These are phyloP conservation scores for Orientallactaga sibirica DNA, from an alignment of 2,797 vertebrate species.

Conservation along the genomic window DNA sequence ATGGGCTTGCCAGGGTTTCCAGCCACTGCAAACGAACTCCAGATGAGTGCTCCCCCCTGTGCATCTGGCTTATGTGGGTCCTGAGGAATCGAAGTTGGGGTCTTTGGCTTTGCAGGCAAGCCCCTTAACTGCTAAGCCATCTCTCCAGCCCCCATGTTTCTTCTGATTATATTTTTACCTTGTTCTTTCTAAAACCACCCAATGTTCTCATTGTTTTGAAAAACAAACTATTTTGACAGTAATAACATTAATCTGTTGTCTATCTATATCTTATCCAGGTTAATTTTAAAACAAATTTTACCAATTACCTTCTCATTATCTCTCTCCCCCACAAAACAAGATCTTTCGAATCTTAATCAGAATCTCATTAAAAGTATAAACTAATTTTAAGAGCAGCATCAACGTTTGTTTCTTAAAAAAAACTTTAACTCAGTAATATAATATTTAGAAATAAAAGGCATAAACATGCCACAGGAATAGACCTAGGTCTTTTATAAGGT, in stretches of 20 bases:
- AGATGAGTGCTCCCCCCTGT: too few species aligned
- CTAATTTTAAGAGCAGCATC: conserved; percentile 1
- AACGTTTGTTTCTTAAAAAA: conserved; percentile 5
- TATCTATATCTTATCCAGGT: not conserved
- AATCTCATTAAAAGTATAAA: conserved; percentile 38
- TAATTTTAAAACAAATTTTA: conserved; percentile 29
- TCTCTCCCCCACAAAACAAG: not conserved
- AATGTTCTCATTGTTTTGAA: conserved; percentile 31
- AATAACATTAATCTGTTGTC: not conserved
- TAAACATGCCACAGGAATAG: too few species aligned
- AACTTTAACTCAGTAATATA: not conserved
- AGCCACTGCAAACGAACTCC: too few species aligned
- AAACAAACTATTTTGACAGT: conserved; percentile 24
- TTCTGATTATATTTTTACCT: not conserved
- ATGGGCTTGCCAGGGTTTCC: too few species aligned
- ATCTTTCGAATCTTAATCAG: not conserved
- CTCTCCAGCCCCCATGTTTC: too few species aligned
- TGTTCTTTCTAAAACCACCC: conserved; percentile 29
- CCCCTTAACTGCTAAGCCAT: too few species aligned
- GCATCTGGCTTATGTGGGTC: too few species aligned
- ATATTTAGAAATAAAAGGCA: not conserved
- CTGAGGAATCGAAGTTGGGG: too few species aligned
- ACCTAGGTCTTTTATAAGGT: too few species aligned
- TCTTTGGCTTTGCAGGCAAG: too few species aligned
- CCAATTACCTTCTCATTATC: not conserved